Evolutionary conservation across 2,113 vertebrate species (phyloP).

Genomic region (Forbesichthys agassizii): DNA sequence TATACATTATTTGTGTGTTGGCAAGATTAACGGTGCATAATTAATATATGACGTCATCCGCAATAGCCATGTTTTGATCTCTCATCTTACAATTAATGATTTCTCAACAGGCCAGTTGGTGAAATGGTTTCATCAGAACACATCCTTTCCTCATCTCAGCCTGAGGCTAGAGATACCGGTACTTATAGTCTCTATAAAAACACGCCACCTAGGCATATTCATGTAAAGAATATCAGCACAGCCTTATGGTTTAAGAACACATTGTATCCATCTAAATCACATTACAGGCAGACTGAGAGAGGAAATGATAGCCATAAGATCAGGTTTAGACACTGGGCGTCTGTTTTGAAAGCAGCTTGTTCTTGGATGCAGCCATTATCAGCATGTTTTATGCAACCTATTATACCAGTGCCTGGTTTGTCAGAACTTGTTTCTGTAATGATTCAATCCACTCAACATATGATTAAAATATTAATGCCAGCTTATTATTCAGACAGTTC

Average conservation of each 20-base stretch:
- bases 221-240: too few species aligned
- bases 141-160: background rate
- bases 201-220: background rate
- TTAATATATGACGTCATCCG: background rate
- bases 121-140: slow-evolving; percentile 3
- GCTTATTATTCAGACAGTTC: background rate
- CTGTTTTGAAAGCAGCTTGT: background rate
- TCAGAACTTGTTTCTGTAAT: background rate
- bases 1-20: too few species aligned
- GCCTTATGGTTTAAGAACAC: background rate
- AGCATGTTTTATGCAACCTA: background rate
- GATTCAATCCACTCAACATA: background rate
- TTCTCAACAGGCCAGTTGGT: slow-evolving; percentile 20
- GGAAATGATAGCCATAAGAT: background rate
- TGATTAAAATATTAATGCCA: background rate
- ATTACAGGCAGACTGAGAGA: background rate
- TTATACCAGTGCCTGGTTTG: background rate
- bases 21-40: too few species aligned
- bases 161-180: background rate
- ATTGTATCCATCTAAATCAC: background rate
- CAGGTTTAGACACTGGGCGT: background rate
- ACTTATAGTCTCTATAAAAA: background rate
- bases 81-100: background rate
- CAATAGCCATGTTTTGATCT: background rate
- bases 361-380: background rate